Base-by-base conservation (phyloP, 2,797 vertebrate genomes). In the Myiothlypis coronata region DNA sequence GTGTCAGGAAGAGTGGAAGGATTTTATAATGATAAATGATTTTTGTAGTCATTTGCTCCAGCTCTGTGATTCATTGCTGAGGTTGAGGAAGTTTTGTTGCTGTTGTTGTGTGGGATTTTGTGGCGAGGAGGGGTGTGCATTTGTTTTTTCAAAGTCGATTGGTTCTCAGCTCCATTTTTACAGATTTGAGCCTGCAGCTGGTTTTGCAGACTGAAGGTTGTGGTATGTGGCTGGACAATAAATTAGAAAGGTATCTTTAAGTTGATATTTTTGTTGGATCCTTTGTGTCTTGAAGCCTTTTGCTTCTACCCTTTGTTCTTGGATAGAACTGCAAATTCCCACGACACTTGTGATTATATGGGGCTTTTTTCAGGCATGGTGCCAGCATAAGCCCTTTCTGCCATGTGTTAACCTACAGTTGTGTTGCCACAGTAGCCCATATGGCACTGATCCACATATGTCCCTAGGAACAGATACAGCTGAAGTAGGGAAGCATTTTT, bases 281-380 rank as follows among this genome's bases (percentile, higher is more conserved):
- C 56, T 94, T 92, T 92, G 13, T 80, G 21, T 92, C 67, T 74
- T 79, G 59, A 91, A 92, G 37, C 52, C 32, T 77, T 89, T 83
- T 80, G 60, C 52, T 83, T 15, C 47, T 80, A 1, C 26, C 10
- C 34, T 91, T 92, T 91, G 64, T 89, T 90, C 74, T 78, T 78
- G 52, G 55, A 52, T 90, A 35, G 43, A 77, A 22, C 43, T 55
- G 81, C 28, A 32, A 87, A 49, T 87, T 93, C 60, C 82, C 71
- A 64, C 87, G 87, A 53, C 34, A 5, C n/a, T 64, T 79, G 55
- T 39, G 41, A n/a, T 87, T 89, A 17, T n/a, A 14, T 22, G 64
- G 81, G 35, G 37, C 37, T 57, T 77, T 83, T 77, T 80, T 87
- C 56, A 83, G 81, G 68, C 79, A 52, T 15, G 12, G 30, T 78